A percentile compares a stretch with the other conserved stretches of the same genome.
Evolutionary conservation across 2,888 invertebrate species (phyloP).

Genomic region (Hydroisotoma schaefferi): DNA sequence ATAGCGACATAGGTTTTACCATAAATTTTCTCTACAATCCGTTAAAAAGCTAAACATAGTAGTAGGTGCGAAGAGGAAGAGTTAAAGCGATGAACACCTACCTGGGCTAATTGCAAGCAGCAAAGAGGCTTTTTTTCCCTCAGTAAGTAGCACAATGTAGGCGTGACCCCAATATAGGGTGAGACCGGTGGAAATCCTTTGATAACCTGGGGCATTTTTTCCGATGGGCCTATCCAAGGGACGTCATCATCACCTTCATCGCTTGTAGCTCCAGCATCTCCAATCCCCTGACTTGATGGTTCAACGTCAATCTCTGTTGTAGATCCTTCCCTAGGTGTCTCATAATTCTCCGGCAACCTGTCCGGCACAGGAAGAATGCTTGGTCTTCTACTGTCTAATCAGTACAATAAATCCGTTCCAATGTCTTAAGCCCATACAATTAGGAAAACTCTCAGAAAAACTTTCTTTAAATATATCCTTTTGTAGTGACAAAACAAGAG

Average conservation of each 20-base stretch:
- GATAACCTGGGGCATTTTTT: constrained; percentile 54
- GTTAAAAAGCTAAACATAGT: too few relatives aligned
- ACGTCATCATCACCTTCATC: constrained; percentile 86
- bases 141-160: constrained; percentile 92
- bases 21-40: neutral
- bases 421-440: too few relatives aligned
- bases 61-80: too few relatives aligned
- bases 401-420: too few relatives aligned
- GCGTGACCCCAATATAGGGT: constrained; percentile 96
- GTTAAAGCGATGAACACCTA: too few relatives aligned
- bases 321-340: constrained; percentile 15
- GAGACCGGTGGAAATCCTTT: constrained; percentile 96
- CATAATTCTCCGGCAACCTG: constrained; percentile 88
- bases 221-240: constrained; percentile 61
- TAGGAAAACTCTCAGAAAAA: neutral
- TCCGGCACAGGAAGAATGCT: constrained; percentile 93
- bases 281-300: constrained; percentile 7
- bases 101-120: constrained; percentile 88
- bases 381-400: constrained; percentile 73
- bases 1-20: too few relatives aligned
- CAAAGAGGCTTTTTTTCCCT: constrained; percentile 93
- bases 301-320: constrained; percentile 21
- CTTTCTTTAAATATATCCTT: neutral
- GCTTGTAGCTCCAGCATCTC: constrained; percentile 40
- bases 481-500: too few relatives aligned